Evolutionary conservation across 2,888 invertebrate species (phyloP).

Genomic region (Bugulina stolonifera): DNA sequence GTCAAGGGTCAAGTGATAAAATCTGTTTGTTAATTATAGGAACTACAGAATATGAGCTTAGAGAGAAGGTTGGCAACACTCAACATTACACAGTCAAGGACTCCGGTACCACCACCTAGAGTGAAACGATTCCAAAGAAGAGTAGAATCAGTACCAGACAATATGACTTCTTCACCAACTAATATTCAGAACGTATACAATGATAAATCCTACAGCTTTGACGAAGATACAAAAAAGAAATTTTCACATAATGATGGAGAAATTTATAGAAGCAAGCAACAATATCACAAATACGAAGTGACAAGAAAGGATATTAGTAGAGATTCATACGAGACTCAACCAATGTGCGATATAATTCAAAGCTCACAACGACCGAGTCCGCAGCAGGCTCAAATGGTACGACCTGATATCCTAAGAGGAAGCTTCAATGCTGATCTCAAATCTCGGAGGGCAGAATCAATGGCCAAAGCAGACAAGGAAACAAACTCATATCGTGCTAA

Average conservation of each 20-base stretch:
- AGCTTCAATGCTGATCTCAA: conserved; percentile 13
- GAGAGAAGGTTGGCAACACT: conserved; percentile 15
- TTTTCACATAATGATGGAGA: not conserved
- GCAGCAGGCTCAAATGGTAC: not conserved
- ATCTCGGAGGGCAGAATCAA: not conserved
- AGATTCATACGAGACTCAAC: not conserved
- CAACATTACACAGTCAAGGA: not conserved
- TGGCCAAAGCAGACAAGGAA: not conserved
- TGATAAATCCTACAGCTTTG: not conserved
- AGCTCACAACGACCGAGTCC: not conserved
- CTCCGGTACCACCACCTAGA: conserved; percentile 6
- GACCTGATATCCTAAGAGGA: conserved; percentile 16
- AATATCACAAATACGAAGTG: not conserved
- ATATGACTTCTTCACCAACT: conserved; percentile 3
- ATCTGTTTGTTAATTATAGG: not conserved
- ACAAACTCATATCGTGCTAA: not conserved
- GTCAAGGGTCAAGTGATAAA: not conserved
- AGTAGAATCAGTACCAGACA: not conserved
- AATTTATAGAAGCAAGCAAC: not conserved
- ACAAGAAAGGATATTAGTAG: not conserved
- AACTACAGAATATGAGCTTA: conserved; percentile 20
- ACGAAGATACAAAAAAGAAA: not conserved
- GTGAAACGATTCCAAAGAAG: not conserved
- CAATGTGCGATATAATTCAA: conserved; percentile 19
- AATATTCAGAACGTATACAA: not conserved